A percentile compares a stretch with the other conserved stretches of the same genome.
phyloP scores from a whole-genome alignment of 1,140 invertebrate species.

The Eumeta japonica region DNA sequence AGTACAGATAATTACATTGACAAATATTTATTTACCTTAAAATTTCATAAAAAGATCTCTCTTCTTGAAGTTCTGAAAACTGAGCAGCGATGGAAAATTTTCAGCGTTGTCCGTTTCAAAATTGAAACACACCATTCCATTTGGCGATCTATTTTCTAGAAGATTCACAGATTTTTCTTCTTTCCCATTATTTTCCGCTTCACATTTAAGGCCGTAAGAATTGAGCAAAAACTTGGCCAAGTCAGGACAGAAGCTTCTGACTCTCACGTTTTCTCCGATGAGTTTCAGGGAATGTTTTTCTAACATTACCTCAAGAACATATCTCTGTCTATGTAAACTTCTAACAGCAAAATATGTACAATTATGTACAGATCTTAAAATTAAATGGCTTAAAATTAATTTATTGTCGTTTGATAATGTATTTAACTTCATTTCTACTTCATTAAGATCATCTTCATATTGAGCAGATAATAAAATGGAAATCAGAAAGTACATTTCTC shows the following conservation, averaged over 20 bases:
- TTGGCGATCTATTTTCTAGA: conserved; percentile 15
- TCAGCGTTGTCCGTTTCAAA: conserved; percentile 77
- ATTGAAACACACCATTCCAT: conserved; percentile 49
- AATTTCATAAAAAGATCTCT: conserved; percentile 80
- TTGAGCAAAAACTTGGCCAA: conserved; percentile 44
- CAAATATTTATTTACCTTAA: conserved; percentile 44
- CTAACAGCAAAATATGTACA: conserved; percentile 48
- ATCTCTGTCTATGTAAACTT: conserved; percentile 36
- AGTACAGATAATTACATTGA: conserved; percentile 4
- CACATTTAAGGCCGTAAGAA: conserved; percentile 35
- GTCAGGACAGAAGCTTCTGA: conserved; percentile 36
- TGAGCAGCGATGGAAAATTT: conserved; percentile 73
- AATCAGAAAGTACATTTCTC: conserved; percentile 49
- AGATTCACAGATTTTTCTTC: conserved; percentile 17
- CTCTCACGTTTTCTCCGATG: conserved; percentile 43
- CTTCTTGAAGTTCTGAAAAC: conserved; percentile 77
- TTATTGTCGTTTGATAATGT: too few relatives aligned
- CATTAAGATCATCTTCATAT: conserved; percentile 24
- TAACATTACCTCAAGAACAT: conserved; percentile 37
- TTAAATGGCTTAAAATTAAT: conserved; percentile 16
- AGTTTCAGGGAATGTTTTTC: conserved; percentile 46
- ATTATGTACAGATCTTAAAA: conserved; percentile 46
- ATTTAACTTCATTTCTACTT: conserved; percentile 20
- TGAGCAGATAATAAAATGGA: conserved; percentile 46
- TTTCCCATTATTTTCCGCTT: conserved; percentile 21